Base-by-base conservation (phyloP, 2,797 vertebrate genomes). In the Remorina albescens region DNA sequence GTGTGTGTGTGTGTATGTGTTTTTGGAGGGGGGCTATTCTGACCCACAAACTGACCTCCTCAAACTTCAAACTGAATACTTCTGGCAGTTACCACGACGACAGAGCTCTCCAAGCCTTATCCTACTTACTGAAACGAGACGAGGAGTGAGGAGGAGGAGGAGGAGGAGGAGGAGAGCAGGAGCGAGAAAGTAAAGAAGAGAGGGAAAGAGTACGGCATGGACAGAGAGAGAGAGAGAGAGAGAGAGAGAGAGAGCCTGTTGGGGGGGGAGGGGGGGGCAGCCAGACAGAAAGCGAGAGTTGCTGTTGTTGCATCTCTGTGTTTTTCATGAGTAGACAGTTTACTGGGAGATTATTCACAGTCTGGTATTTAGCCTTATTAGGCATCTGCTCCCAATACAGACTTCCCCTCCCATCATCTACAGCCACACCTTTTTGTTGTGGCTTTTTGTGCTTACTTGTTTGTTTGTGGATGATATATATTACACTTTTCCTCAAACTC, bases 11-110 rank as follows among this genome's bases (percentile, higher is more conserved):
- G 49, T 30, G 59, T 36, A 60, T 37, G 67, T 42, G 60, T 54
- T n/a, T 58, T 39, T 59, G 74, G n/a, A 6, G 1, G 42, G 36
- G n/a, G n/a, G n/a, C n/a, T n/a, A n/a, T n/a, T 78, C 66, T 92
- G 92, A 91, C 96, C 95, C 79, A 86, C 94, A 94, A 93, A 94
- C 94, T 99, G 98, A 99, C 97, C 97, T 95, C 96, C 96, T 98
- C 97, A 97, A 98, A 98, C 97, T 97, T 97, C 96, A 98, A 96
- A 92, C 96, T 95, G 96, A 96, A 99, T 98, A 97, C 96, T 97
- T 99, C 93, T 98, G 97, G 96, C 97, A 98, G 97, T 99, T 99
- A 95, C 98, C 96, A 97, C 94, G 96, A 96, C 93, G 96, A 99
- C 96, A 94, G 95, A 95, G 95, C 95, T 94, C 96, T 96, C 95